These are phyloP conservation scores for Ophion costatus DNA, from an alignment of 2,888 invertebrate species.

Conservation along the genomic window DNA sequence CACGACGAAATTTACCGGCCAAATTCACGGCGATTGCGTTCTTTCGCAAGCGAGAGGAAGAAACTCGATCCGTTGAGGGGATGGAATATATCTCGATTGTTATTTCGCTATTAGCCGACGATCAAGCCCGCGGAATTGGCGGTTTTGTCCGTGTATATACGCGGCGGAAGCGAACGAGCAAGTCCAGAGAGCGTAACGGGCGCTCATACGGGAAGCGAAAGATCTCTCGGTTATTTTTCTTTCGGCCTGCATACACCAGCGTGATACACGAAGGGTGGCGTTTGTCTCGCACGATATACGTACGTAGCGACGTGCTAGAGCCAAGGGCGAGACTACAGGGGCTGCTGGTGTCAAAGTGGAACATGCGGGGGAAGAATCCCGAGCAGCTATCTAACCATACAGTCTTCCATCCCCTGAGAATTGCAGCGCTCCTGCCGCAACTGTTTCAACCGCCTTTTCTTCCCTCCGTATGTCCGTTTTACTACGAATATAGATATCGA, in stretches of 20 bases:
- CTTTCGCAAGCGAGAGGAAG: background rate
- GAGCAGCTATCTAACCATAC: background rate
- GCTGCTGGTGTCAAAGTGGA: too few species aligned
- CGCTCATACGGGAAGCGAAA: conserved; percentile 7
- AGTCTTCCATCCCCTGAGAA: conserved; percentile 69
- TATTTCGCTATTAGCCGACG: conserved; percentile 76
- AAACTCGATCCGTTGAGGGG: background rate
- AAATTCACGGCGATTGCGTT: background rate
- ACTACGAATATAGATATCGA: conserved; percentile 32
- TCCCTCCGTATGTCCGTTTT: conserved; percentile 76
- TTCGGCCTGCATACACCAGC: background rate
- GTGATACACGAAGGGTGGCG: too few species aligned
- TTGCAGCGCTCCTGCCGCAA: conserved; percentile 74
- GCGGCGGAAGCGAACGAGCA: conserved; percentile 47
- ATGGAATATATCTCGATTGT: conserved; percentile 65
- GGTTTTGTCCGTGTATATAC: background rate
- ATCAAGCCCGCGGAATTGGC: conserved; percentile 68
- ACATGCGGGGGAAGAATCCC: background rate
- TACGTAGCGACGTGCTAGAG: too few species aligned
- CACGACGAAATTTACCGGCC: too few species aligned
- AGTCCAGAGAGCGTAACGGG: conserved; percentile 51
- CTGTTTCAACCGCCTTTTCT: conserved; percentile 74
- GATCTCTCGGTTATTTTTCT: conserved; percentile 4
- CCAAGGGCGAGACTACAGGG: too few species aligned
- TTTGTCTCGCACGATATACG: too few species aligned